These are phyloP conservation scores for Tympanuchus pallidicinctus DNA, from an alignment of 2,113 vertebrate species.

Conservation along the genomic window DNA sequence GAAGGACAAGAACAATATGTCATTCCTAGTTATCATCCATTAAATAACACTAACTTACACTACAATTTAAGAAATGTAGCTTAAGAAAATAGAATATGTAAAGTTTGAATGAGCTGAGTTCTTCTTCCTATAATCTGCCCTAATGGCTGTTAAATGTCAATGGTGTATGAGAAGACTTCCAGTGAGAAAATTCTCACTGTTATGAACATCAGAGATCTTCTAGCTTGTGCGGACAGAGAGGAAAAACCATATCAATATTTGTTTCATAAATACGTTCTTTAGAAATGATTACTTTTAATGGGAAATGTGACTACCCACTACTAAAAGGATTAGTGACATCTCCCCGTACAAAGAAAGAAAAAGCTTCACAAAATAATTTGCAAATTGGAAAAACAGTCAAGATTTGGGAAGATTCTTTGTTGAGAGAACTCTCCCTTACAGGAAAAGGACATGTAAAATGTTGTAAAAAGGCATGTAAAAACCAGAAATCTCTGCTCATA, in stretches of 20 bases:
- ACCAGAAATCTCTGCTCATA: background rate
- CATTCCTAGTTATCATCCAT: background rate
- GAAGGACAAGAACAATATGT: background rate
- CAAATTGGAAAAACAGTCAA: background rate
- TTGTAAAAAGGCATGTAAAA: no score
- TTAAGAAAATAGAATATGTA: background rate
- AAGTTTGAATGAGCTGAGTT: background rate
- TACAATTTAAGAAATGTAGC: background rate
- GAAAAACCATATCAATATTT: background rate
- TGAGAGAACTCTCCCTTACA: background rate
- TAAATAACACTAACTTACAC: background rate
- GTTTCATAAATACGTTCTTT: background rate
- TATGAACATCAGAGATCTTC: background rate
- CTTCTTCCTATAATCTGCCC: background rate
- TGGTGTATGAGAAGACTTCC: background rate
- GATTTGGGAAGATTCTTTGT: background rate
- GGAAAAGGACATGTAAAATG: background rate
- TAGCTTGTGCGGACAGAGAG: background rate
- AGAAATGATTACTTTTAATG: background rate
- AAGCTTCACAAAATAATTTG: background rate
- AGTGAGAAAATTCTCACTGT: background rate
- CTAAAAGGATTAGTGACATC: background rate
- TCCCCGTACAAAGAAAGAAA: background rate
- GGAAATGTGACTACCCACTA: background rate
- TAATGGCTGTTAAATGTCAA: background rate